Evolutionary conservation across 2,113 vertebrate genomes (phyloP).

Genomic region (Eolophus roseicapilla): DNA sequence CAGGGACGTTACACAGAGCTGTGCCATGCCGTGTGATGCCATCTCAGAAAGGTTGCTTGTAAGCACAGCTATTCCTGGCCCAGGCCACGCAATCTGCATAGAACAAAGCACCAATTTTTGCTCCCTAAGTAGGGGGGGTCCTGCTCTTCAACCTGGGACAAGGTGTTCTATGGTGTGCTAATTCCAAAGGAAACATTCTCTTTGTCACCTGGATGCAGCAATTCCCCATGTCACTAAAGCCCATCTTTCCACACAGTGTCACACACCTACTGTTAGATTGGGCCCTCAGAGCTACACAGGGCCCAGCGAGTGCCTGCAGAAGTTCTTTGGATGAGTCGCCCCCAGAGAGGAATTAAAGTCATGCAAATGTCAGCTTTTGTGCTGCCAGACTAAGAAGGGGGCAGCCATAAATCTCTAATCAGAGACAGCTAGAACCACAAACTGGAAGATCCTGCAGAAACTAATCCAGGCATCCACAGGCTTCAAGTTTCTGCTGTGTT

Average conservation of each 20-base stretch:
- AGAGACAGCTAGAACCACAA: not conserved
- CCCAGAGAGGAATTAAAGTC: not conserved
- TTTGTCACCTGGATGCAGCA: not conserved
- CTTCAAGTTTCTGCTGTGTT: not conserved
- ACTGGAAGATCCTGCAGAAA: not conserved
- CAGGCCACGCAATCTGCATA: not conserved
- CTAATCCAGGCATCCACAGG: not conserved
- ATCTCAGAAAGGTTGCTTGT: not conserved
- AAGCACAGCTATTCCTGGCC: not conserved
- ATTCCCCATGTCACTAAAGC: not conserved
- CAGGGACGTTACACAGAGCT: not conserved
- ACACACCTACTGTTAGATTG: not conserved
- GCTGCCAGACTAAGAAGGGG: not conserved
- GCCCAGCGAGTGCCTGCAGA: not conserved
- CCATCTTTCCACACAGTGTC: not conserved
- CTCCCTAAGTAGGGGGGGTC: not conserved
- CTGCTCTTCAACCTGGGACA: not conserved
- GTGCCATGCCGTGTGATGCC: not conserved
- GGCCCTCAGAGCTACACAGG: not conserved
- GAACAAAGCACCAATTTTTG: not conserved
- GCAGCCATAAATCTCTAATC: not conserved
- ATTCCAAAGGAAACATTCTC: not conserved
- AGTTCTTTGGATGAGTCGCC: not conserved
- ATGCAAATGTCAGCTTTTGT: not conserved
- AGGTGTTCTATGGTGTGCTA: not conserved